These are phyloP conservation scores for Drosophila asahinai DNA, from an alignment of 1,140 invertebrate genomes.

Conservation along the genomic window DNA sequence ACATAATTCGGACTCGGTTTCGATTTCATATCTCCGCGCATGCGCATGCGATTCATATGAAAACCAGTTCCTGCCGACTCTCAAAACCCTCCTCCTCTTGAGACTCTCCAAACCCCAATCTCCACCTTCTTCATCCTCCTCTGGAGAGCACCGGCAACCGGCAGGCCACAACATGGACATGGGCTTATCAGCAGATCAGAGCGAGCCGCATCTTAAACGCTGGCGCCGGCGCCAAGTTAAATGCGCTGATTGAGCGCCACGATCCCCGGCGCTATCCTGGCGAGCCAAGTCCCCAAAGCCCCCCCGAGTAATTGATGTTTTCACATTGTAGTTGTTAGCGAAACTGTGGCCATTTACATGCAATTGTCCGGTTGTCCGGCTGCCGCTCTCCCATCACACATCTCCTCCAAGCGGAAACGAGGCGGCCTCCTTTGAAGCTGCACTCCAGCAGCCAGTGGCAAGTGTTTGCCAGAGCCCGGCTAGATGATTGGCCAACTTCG, in stretches of 20 bases:
- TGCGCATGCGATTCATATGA: slow-evolving; percentile 45
- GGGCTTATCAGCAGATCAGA: slow-evolving; percentile 83
- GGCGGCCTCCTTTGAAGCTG: slow-evolving; percentile 64
- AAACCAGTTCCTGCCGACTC: slow-evolving; percentile 52
- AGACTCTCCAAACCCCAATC: background rate
- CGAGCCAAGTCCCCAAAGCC: slow-evolving; percentile 16
- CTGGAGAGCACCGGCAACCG: slow-evolving; percentile 26
- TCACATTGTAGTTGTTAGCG: slow-evolving; percentile 82
- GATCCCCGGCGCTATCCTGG: slow-evolving; percentile 51
- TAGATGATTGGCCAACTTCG: slow-evolving; percentile 66
- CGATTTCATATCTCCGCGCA: slow-evolving; percentile 63
- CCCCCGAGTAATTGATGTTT: slow-evolving; percentile 76
- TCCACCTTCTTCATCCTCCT: background rate
- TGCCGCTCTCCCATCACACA: slow-evolving; percentile 60
- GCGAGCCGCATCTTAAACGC: slow-evolving; percentile 84
- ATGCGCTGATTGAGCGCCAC: slow-evolving; percentile 80
- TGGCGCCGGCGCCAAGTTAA: slow-evolving; percentile 81
- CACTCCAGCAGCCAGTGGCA: slow-evolving; percentile 32
- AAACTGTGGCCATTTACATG: slow-evolving; percentile 74
- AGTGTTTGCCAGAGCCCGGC: slow-evolving; percentile 35
- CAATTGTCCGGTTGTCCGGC: slow-evolving; percentile 54
- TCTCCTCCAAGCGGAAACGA: slow-evolving; percentile 61
- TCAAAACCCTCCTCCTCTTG: background rate
- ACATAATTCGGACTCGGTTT: slow-evolving; percentile 58
- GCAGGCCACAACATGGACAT: slow-evolving; percentile 62